These are phyloP conservation scores for Dusona sp. DNA, from an alignment of 2,888 invertebrate genomes.

Conservation along the genomic window DNA sequence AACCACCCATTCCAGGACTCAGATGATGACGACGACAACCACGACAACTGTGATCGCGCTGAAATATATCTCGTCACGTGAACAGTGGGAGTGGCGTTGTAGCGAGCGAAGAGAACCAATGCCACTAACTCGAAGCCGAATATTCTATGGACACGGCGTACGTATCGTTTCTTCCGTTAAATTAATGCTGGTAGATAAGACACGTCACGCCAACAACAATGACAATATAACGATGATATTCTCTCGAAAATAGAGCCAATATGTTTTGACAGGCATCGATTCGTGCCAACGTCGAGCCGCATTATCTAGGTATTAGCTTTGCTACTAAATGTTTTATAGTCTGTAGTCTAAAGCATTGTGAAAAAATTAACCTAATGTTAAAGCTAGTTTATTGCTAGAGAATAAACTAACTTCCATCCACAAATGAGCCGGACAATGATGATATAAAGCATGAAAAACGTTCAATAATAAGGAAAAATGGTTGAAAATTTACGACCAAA, in stretches of 20 bases:
- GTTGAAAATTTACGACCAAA: background rate
- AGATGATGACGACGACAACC: conserved; percentile 25
- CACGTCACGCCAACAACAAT: conserved; percentile 12
- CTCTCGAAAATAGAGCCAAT: background rate
- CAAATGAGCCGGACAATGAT: background rate
- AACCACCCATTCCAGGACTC: conserved; percentile 5
- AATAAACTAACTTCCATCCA: background rate
- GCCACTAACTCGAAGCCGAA: conserved; percentile 19
- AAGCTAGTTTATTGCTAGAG: background rate
- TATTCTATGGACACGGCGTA: conserved; percentile 38
- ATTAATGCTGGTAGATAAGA: conserved; percentile 22
- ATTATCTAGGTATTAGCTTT: background rate
- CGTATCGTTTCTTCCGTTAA: conserved; percentile 28
- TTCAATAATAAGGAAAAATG: background rate
- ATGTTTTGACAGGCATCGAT: conserved; percentile 6
- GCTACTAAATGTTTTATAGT: background rate
- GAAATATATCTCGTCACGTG: conserved; percentile 56
- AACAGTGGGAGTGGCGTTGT: conserved; percentile 28
- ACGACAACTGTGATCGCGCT: conserved; percentile 35
- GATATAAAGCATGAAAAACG: background rate
- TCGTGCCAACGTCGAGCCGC: background rate
- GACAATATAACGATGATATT: conserved; percentile 14
- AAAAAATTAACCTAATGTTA: background rate
- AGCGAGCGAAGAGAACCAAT: conserved; percentile 13
- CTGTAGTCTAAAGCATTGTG: background rate